A percentile compares a stretch with the other conserved stretches of the same genome.
phyloP scores from a whole-genome alignment of 2,888 invertebrate species.

The Drosophila antonietae region DNA sequence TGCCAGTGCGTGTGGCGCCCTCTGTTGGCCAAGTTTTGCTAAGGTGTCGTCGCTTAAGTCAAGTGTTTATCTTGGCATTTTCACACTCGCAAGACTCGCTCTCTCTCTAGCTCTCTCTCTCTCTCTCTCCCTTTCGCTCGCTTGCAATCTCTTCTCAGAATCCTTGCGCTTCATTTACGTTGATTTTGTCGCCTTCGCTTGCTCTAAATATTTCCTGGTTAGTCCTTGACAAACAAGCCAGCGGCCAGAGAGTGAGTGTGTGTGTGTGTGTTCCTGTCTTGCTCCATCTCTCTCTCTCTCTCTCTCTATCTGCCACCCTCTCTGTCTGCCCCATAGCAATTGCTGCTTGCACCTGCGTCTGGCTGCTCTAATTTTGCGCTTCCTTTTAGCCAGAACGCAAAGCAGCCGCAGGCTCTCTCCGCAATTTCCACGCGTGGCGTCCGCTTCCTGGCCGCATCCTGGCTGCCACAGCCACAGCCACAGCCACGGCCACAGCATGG shows the following conservation, averaged over 20 bases:
- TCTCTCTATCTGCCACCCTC: neutral
- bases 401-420: constrained; percentile 65
- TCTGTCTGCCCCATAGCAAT: neutral
- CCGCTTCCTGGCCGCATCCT: constrained; percentile 61
- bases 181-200: constrained; percentile 69
- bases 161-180: constrained; percentile 73
- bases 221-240: constrained; percentile 68
- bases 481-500: neutral
- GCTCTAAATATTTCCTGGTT: constrained; percentile 73
- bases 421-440: constrained; percentile 77
- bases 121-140: neutral
- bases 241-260: constrained; percentile 41
- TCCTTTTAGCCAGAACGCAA: constrained; percentile 53
- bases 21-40: constrained; percentile 17
- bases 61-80: constrained; percentile 58
- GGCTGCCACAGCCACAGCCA: neutral
- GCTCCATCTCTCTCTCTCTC: neutral
- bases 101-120: neutral
- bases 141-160: constrained; percentile 8
- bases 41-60: constrained; percentile 44
- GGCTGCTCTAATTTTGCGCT: constrained; percentile 72
- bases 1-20: constrained; percentile 17
- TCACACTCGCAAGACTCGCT: constrained; percentile 23
- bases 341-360: constrained; percentile 32
- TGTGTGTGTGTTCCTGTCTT: neutral